These are phyloP conservation scores for Columbina picui DNA, from an alignment of 2,113 vertebrate species.

Conservation along the genomic window DNA sequence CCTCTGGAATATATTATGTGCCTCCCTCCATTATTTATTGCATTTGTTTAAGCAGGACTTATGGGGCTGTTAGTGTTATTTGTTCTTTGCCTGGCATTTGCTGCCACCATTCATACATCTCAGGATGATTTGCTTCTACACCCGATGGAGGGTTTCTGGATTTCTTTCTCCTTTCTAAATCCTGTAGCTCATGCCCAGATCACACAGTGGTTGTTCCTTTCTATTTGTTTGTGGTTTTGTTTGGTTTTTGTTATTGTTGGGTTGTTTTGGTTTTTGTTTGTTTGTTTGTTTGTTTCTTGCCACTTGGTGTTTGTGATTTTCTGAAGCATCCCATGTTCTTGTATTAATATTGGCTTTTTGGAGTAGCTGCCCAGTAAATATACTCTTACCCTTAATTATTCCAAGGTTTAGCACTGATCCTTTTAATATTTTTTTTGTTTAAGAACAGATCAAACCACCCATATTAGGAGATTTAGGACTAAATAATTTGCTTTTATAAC, in stretches of 20 bases:
- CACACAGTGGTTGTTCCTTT: background rate
- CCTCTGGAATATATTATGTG: conserved; percentile 59
- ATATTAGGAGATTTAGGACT: background rate
- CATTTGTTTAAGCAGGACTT: conserved; percentile 57
- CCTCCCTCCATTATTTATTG: conserved; percentile 59
- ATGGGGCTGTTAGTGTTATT: conserved; percentile 54
- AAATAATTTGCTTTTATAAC: conserved; percentile 22
- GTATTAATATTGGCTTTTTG: background rate
- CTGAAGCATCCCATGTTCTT: background rate
- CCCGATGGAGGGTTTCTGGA: background rate
- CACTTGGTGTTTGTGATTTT: background rate
- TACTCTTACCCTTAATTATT: background rate
- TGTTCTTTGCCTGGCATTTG: conserved; percentile 59
- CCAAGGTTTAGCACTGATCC: background rate
- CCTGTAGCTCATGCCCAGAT: background rate
- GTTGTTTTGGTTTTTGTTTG: too few species aligned
- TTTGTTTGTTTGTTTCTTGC: background rate
- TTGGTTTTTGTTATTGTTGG: too few species aligned
- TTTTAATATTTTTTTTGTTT: background rate
- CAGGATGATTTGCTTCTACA: conserved; percentile 41
- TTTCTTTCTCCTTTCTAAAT: conserved; percentile 30
- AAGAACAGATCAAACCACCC: background rate
- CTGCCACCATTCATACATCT: conserved; percentile 29
- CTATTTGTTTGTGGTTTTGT: background rate
- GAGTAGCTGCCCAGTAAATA: background rate